phyloP scores from a whole-genome alignment of 2,888 invertebrate species.

The Thereva nobilitata region DNA sequence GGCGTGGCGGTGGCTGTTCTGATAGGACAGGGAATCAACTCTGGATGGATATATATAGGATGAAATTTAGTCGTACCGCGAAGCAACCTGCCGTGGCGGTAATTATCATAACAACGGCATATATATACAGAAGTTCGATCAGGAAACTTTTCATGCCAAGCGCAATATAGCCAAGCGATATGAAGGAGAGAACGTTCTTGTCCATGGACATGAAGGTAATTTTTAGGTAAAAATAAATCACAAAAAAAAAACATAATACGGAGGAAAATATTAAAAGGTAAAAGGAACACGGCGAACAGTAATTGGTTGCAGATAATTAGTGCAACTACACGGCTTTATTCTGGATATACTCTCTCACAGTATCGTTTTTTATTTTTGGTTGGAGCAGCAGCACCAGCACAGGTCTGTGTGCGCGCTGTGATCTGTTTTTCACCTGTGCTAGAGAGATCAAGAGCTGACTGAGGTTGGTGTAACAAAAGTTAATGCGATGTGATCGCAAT shows the following conservation, averaged over 20 bases:
- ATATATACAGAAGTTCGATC: conserved; percentile 7
- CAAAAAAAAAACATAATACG: conserved; percentile 7
- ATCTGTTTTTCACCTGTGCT: not conserved
- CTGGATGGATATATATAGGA: conserved; percentile 19
- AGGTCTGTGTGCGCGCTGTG: not conserved
- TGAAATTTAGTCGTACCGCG: conserved; percentile 9
- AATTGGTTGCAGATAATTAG: conserved; percentile 33
- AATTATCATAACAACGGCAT: conserved; percentile 32
- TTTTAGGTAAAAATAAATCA: conserved; percentile 17
- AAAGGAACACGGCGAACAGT: conserved; percentile 5
- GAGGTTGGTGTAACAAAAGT: not conserved
- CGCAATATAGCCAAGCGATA: not conserved
- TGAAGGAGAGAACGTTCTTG: conserved; percentile 11
- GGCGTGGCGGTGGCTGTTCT: too few species aligned
- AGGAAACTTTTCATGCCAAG: not conserved
- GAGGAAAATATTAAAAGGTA: conserved; percentile 23
- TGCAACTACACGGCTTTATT: conserved; percentile 14
- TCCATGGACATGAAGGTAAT: conserved; percentile 14
- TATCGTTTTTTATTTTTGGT: not conserved
- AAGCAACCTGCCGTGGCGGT: conserved; percentile 25
- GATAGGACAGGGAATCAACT: not conserved
- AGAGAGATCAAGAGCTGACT: not conserved
- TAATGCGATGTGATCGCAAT: not conserved
- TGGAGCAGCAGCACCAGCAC: not conserved
- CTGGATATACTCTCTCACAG: not conserved